phyloP scores from a whole-genome alignment of 2,113 vertebrate species.

The Rhea pennata region DNA sequence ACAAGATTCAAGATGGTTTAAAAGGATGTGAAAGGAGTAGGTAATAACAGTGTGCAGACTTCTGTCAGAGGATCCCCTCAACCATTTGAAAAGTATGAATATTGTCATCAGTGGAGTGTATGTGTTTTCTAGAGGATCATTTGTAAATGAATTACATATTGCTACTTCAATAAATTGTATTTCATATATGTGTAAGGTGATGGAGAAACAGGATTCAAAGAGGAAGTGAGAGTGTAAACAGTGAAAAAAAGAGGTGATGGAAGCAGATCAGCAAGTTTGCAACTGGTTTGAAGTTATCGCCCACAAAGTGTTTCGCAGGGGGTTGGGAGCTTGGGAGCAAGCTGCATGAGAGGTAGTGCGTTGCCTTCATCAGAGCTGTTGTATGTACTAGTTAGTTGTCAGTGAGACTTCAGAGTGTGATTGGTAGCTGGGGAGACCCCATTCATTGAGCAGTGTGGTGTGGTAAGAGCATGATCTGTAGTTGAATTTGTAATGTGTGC shows the following conservation, averaged over 20 bases:
- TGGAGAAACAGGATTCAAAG: background rate
- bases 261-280: background rate
- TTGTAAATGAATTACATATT: background rate
- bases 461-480: background rate
- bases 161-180: background rate
- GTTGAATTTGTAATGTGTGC: background rate
- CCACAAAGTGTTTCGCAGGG: background rate
- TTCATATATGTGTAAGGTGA: background rate
- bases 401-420: background rate
- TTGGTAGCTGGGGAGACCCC: fast-evolving
- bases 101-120: background rate
- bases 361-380: background rate
- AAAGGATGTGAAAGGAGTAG: background rate
- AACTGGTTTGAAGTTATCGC: background rate
- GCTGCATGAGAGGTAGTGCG: background rate
- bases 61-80: background rate
- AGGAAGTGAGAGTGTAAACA: background rate
- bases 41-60: background rate
- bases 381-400: background rate
- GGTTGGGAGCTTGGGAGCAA: background rate
- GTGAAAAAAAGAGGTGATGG: background rate
- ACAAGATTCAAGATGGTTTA: background rate
- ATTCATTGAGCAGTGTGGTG: background rate
- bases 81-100: background rate
- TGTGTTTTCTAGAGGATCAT: background rate